Conservation (phyloP, 2,888 invertebrate species). For the Saturnia pavonia region DNA sequence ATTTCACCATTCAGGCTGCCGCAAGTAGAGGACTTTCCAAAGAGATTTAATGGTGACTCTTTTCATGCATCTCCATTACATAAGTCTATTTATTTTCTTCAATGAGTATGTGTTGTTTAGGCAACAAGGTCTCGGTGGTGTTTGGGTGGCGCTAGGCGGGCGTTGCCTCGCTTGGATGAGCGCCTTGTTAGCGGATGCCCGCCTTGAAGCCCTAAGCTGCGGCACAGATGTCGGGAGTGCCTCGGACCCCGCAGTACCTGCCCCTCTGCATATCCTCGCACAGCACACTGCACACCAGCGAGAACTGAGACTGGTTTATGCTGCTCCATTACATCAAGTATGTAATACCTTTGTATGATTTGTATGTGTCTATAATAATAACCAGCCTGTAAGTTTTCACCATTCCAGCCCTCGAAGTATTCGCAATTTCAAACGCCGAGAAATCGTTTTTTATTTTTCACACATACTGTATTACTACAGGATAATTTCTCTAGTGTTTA, state of each 20-base stretch:
- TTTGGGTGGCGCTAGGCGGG: conserved; percentile 94
- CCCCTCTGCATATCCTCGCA: conserved; percentile 84
- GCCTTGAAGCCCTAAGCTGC: conserved; percentile 84
- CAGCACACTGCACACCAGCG: conserved; percentile 86
- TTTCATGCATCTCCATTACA: no score
- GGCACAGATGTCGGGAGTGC: conserved; percentile 33
- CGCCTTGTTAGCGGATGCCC: conserved; percentile 88
- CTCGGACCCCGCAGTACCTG: conserved; percentile 63
- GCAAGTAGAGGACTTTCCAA: no score
- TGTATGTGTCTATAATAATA: no score
- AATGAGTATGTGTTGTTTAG: conserved; percentile 50
- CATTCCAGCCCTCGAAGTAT: no score
- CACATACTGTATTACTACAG: no score
- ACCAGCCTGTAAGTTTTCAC: no score
- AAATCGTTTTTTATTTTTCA: no score
- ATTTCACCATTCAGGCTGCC: no score
- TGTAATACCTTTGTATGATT: no score
- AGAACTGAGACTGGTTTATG: conserved; percentile 85
- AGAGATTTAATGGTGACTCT: no score
- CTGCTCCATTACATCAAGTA: conserved; percentile 88
- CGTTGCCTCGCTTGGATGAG: conserved; percentile 90
- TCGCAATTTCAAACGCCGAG: no score
- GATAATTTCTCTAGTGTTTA: no score
- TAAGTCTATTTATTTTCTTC: neutral
- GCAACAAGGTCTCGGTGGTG: conserved; percentile 93